Base-by-base conservation (phyloP, 1,140 invertebrate species). In the Gryllus bimaculatus region DNA sequence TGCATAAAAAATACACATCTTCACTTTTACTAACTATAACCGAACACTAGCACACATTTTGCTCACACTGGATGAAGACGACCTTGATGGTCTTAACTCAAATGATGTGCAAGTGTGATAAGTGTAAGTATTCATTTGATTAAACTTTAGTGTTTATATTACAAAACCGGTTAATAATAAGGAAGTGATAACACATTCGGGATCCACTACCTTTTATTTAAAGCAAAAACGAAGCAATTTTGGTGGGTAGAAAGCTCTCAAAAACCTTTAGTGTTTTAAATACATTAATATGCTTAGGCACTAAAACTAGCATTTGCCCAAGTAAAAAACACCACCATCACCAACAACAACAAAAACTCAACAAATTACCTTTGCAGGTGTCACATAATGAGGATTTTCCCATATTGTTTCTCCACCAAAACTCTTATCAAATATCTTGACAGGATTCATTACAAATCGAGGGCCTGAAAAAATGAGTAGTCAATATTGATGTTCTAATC, bases 401-500 rank as follows among this genome's bases (percentile, higher is more conserved):
- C 97, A 99, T 26, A 99, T 85, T 20, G 96, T 92, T 79, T 91
- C 87, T 47, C 97, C 98, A 79, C 93, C 92, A 88, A 99, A 99
- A 85, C 97, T 98, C n/a, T 93, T 94, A 80, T 92, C 92, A 88
- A 99, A 99, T 81, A 95, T 91, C 85, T 93, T 93, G 82, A 98
- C 95, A 8, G 97, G 96, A 88, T 99, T 98, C 82, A 99, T 88
- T 0, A 97, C 95, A 90, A 99, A 98, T 87, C 98, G 89, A 10
- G 96, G 98, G 74, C 96, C 90, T 91, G 83, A 76, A 86, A 86
- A 81, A 81, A 76, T 79, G 73, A 78, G 80, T 78, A 80, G 18
- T 66, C 18, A 13, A 66, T 66, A 7, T 18, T 13, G 18, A 66
- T 66, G 49, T 13, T 74, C 75, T 81, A 66, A 76, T 73, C 49